These are phyloP conservation scores for Lepidurus packardi DNA, from an alignment of 1,140 invertebrate genomes.

Conservation along the genomic window DNA sequence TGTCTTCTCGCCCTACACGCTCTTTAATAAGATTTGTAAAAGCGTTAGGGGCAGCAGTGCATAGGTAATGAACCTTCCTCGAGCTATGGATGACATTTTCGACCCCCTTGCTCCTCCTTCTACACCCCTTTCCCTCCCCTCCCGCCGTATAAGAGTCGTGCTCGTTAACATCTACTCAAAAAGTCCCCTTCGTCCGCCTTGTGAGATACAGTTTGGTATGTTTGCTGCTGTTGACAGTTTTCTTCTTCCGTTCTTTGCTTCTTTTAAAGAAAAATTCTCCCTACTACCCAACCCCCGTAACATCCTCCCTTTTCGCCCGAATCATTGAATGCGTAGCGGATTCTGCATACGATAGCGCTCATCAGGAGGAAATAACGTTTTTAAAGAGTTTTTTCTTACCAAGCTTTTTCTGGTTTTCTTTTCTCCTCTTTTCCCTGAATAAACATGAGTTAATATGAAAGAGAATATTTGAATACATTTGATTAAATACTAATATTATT, in stretches of 20 bases:
- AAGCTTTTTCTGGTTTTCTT: no score
- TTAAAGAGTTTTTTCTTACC: background rate
- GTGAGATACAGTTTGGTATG: background rate
- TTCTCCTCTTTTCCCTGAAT: no score
- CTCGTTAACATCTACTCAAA: conserved; percentile 2
- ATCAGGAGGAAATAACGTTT: background rate
- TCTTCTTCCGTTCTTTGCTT: background rate
- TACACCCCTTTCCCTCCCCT: background rate
- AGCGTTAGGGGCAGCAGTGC: conserved; percentile 12
- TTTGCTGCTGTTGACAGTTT: conserved; percentile 18
- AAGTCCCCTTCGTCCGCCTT: background rate
- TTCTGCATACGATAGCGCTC: background rate
- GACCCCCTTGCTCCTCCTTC: background rate
- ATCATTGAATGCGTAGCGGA: background rate
- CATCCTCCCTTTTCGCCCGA: background rate
- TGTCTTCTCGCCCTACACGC: background rate
- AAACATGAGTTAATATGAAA: no score
- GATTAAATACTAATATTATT: no score
- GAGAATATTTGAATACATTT: no score
- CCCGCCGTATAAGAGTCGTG: background rate
- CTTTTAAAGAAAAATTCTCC: background rate
- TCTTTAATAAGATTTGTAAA: conserved; percentile 15
- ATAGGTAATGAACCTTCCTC: conserved; percentile 15
- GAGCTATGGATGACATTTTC: background rate
- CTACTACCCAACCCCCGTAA: background rate